These are phyloP conservation scores for Bembecia ichneumoniformis DNA, from an alignment of 2,888 invertebrate species.

Conservation along the genomic window DNA sequence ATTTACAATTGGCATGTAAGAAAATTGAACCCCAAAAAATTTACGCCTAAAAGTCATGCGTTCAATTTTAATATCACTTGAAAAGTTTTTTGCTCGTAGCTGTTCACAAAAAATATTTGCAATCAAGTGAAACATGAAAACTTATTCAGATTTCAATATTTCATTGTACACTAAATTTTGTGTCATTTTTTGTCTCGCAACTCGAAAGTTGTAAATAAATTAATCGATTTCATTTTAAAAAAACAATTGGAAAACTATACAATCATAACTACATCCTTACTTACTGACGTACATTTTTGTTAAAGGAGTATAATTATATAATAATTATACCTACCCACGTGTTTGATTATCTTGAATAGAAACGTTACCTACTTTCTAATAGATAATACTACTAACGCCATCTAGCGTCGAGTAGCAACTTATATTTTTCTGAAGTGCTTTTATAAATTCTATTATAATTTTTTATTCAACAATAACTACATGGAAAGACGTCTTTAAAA, in stretches of 20 bases:
- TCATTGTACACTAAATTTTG: neutral
- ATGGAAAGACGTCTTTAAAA: too few relatives aligned
- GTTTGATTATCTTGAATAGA: neutral
- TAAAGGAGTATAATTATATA: neutral
- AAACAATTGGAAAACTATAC: too few relatives aligned
- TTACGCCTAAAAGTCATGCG: neutral
- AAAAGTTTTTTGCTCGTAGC: neutral
- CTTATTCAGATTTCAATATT: neutral
- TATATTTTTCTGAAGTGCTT: neutral
- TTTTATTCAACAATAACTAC: neutral
- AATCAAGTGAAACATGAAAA: neutral
- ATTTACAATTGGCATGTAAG: too few relatives aligned
- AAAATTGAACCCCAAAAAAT: too few relatives aligned
- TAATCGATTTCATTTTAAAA: too few relatives aligned
- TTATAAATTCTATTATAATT: neutral
- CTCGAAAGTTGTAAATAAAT: constrained; percentile 1
- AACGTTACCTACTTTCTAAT: neutral
- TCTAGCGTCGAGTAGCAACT: constrained; percentile 42
- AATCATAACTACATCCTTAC: too few relatives aligned
- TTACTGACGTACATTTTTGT: neutral
- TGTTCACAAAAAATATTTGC: neutral
- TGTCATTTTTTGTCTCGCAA: neutral
- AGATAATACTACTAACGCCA: constrained; percentile 32
- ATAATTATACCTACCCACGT: neutral
- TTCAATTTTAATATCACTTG: neutral